These are phyloP conservation scores for Monoplex corrugatus DNA, from an alignment of 2,888 invertebrate genomes.

Conservation along the genomic window DNA sequence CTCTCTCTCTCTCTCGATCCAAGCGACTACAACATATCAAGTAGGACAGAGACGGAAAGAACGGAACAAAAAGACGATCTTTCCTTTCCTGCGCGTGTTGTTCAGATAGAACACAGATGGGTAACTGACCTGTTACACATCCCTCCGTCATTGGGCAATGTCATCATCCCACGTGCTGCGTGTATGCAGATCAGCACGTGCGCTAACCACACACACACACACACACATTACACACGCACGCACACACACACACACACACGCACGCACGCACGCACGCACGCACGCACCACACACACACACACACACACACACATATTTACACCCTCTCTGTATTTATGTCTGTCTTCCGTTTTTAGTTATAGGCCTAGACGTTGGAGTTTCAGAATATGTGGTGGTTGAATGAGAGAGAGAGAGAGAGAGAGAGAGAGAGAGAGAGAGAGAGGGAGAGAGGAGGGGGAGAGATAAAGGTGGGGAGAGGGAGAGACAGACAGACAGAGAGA, in stretches of 20 bases:
- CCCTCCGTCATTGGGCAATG: neutral
- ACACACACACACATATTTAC: neutral
- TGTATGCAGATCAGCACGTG: neutral
- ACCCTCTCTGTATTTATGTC: no score
- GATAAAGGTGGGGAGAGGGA: no score
- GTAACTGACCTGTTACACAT: neutral
- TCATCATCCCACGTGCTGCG: neutral
- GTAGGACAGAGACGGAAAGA: no score
- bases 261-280: neutral
- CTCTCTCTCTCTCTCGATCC: neutral
- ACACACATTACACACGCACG: neutral
- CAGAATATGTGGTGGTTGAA: no score
- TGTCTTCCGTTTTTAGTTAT: no score
- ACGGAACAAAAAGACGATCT: no score
- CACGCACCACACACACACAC: neutral
- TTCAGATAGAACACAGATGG: neutral
- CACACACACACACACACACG: conserved; percentile 3
- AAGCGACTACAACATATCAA: no score
- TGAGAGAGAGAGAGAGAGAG: no score
- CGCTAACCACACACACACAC: neutral
- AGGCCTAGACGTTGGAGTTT: no score
- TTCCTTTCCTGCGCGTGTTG: neutral
- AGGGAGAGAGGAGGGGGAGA: no score
- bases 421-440: no score
- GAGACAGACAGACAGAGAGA: no score